phyloP scores from a whole-genome alignment of 2,888 invertebrate genomes.

The Tinea trinotella region DNA sequence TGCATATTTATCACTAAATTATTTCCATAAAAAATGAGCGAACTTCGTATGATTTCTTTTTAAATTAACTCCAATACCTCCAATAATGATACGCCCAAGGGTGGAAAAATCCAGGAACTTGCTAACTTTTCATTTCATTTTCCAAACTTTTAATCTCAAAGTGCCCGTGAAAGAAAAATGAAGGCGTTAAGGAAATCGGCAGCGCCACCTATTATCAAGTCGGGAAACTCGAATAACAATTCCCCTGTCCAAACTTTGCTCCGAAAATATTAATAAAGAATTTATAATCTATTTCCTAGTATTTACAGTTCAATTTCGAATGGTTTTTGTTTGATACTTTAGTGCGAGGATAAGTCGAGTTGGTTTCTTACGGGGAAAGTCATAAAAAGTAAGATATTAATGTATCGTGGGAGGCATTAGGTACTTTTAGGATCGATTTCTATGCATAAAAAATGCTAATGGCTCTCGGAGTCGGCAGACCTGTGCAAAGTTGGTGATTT shows the following conservation, averaged over 20 bases:
- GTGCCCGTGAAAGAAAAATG: constrained; percentile 71
- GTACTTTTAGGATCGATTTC: constrained; percentile 65
- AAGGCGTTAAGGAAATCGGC: constrained; percentile 65
- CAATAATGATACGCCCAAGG: constrained; percentile 31
- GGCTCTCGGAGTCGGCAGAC: constrained; percentile 43
- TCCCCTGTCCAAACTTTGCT: constrained; percentile 27
- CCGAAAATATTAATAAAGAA: neutral
- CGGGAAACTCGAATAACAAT: constrained; percentile 40
- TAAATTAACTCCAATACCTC: constrained; percentile 31
- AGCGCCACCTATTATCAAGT: constrained; percentile 69
- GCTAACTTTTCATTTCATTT: constrained; percentile 64
- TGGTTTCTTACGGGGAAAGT: constrained; percentile 66
- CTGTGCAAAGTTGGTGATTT: constrained; percentile 49
- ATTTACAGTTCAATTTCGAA: constrained; percentile 3
- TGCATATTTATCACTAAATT: neutral
- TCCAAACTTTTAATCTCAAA: constrained; percentile 71
- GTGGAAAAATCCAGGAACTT: constrained; percentile 21
- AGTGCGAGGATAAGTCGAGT: constrained; percentile 33
- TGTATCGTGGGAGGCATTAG: constrained; percentile 73
- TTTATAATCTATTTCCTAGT: neutral
- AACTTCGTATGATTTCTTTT: constrained; percentile 12
- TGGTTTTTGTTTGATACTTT: constrained; percentile 26
- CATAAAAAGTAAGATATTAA: constrained; percentile 74
- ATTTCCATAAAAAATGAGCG: constrained; percentile 8
- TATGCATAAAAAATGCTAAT: constrained; percentile 73